phyloP scores from a whole-genome alignment of 2,113 vertebrate species.

The Oncorhynchus mykiss region DNA sequence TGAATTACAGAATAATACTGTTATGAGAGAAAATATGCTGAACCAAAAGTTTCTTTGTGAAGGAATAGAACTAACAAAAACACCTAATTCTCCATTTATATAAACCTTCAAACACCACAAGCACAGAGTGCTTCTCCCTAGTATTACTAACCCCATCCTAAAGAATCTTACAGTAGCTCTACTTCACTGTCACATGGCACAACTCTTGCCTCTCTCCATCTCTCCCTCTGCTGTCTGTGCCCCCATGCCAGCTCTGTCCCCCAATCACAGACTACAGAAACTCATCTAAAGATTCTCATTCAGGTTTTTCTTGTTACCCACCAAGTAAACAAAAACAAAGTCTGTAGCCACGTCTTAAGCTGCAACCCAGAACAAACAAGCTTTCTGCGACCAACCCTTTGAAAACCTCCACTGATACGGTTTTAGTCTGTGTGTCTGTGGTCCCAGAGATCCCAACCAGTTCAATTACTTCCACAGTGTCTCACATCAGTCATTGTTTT shows the following conservation, averaged over 20 bases:
- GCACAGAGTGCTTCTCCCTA: not conserved
- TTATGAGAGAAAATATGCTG: constrained; percentile 59
- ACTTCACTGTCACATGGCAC: not conserved
- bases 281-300: too few species aligned
- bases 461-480: constrained; percentile 52
- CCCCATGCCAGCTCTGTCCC: constrained; percentile 8
- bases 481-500: constrained; percentile 50
- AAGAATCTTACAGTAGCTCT: not conserved
- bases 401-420: constrained; percentile 21
- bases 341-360: too few species aligned
- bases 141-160: not conserved
- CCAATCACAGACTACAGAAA: too few species aligned
- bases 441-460: constrained; percentile 15
- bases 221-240: not conserved
- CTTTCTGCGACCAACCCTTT: too few species aligned
- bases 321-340: too few species aligned
- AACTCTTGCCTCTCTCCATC: not conserved
- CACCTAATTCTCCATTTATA: not conserved
- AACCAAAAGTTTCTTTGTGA: constrained; percentile 59
- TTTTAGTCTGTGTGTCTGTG: constrained; percentile 9
- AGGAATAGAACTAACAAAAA: not conserved
- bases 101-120: constrained; percentile 51
- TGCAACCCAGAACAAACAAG: too few species aligned
- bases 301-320: too few species aligned
- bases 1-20: constrained; percentile 62